phyloP scores from a whole-genome alignment of 1,140 invertebrate species.

The Teleogryllus occipitalis region DNA sequence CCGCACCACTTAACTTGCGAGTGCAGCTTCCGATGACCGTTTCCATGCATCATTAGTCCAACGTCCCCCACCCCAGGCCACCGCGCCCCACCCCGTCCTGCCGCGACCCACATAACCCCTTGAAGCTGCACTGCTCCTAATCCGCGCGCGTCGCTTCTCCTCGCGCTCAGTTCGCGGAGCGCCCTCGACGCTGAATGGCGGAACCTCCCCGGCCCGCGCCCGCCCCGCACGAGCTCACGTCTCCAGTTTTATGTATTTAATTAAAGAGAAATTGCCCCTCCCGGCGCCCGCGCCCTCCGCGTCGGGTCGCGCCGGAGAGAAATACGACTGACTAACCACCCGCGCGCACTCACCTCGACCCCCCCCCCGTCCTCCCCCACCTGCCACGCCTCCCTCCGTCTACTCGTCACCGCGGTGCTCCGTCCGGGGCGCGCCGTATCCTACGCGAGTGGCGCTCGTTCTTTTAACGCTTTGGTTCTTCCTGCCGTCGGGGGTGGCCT shows the following conservation, averaged over 20 bases:
- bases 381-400: too few species aligned
- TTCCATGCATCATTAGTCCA: too few species aligned
- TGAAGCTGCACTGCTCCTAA: too few species aligned
- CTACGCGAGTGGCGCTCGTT: neutral
- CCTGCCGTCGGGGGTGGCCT: neutral
- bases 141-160: neutral
- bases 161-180: neutral
- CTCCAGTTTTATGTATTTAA: conserved; percentile 2
- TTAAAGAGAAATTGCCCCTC: neutral
- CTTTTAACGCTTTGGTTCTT: neutral
- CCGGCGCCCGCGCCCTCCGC: too few species aligned
- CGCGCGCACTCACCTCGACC: neutral
- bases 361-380: neutral
- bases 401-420: neutral
- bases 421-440: neutral
- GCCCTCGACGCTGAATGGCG: neutral
- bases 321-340: neutral
- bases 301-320: neutral
- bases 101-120: too few species aligned
- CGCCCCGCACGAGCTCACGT: neutral
- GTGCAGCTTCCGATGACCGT: too few species aligned
- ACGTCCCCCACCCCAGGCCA: too few species aligned
- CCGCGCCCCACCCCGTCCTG: too few species aligned
- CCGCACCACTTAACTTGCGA: too few species aligned
- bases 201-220: neutral